Conservation (phyloP, 2,113 vertebrate species). For the Candoia aspera region DNA sequence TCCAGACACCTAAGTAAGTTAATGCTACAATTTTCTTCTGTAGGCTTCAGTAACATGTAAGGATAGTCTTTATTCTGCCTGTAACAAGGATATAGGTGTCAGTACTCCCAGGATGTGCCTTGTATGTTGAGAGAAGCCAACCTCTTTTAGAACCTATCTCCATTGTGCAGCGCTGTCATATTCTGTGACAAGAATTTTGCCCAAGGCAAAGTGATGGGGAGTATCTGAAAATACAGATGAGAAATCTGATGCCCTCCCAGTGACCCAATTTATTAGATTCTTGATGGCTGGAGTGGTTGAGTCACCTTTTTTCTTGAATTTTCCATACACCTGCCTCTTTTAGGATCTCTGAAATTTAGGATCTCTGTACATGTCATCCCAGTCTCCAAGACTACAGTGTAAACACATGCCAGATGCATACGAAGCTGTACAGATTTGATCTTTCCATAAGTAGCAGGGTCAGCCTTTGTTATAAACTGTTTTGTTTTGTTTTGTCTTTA, state of each 20-base stretch:
- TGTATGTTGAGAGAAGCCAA: conserved; percentile 59
- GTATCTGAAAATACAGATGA: conserved; percentile 65
- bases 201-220: conserved; percentile 60
- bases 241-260: conserved; percentile 44
- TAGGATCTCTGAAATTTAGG: conserved; percentile 53
- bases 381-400: conserved; percentile 50
- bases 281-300: conserved; percentile 48
- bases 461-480: conserved; percentile 76
- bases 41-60: conserved; percentile 39
- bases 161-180: conserved; percentile 57
- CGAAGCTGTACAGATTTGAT: conserved; percentile 67
- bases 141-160: conserved; percentile 50
- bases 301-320: conserved; percentile 50
- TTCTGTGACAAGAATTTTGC: conserved; percentile 60
- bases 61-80: conserved; percentile 31
- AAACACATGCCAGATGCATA: conserved; percentile 67
- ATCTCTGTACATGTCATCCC: conserved; percentile 63
- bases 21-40: conserved; percentile 12
- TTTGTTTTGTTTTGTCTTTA: conserved; percentile 65
- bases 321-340: conserved; percentile 37
- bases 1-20: neutral
- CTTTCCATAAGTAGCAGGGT: conserved; percentile 75
- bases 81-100: conserved; percentile 39
- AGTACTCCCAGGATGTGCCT: conserved; percentile 34
- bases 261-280: conserved; percentile 61